phyloP scores from a whole-genome alignment of 2,888 invertebrate genomes.

The Pasiphila rectangulata region DNA sequence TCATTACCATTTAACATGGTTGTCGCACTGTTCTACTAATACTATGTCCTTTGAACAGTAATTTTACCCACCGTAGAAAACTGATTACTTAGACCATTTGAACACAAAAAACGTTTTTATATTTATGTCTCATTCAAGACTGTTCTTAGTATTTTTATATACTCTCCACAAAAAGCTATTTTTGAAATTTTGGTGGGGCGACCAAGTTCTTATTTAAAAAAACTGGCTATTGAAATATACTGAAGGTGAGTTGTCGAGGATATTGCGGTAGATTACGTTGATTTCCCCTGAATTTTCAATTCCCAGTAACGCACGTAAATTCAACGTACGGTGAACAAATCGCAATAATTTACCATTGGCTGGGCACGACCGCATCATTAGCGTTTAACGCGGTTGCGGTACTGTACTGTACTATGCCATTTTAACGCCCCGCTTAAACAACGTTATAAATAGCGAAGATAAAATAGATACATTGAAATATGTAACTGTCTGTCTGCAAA shows the following conservation, averaged over 20 bases:
- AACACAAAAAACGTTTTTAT: no score
- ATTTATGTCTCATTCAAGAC: no score
- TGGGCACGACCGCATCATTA: constrained; percentile 27
- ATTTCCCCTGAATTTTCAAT: neutral
- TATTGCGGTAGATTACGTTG: neutral
- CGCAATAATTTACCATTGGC: constrained; percentile 29
- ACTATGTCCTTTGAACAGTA: no score
- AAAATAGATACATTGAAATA: no score
- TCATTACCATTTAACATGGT: no score
- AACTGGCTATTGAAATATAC: neutral
- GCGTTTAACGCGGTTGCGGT: constrained; percentile 32
- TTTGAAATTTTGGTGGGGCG: neutral
- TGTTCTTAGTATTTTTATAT: no score
- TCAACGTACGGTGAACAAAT: constrained; percentile 23
- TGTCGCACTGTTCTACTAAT: no score
- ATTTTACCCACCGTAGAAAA: no score
- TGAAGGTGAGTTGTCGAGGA: neutral
- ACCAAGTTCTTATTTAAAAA: neutral
- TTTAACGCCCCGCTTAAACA: constrained; percentile 30
- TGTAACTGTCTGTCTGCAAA: no score
- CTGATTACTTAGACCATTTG: no score
- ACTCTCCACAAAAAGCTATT: neutral
- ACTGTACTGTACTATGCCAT: constrained; percentile 34
- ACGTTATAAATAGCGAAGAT: constrained; percentile 22
- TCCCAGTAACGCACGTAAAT: constrained; percentile 5